These are phyloP conservation scores for Pogonomyrmex californicus DNA, from an alignment of 1,140 invertebrate species.

Conservation along the genomic window DNA sequence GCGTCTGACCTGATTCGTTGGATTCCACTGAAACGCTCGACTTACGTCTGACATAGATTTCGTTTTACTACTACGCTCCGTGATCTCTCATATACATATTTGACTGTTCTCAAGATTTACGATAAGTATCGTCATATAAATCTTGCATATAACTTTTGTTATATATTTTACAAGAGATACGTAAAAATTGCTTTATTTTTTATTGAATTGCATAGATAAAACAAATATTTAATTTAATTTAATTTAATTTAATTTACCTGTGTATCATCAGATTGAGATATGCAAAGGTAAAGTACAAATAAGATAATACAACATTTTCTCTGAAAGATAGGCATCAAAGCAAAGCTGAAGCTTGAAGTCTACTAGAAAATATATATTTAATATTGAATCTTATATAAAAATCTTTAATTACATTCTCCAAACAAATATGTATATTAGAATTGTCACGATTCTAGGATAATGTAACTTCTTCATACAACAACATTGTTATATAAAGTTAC, in stretches of 20 bases:
- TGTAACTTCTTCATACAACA: too few relatives aligned
- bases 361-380: too few relatives aligned
- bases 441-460: too few relatives aligned
- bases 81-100: constrained; percentile 36
- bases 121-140: constrained; percentile 12
- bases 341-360: too few relatives aligned
- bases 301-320: too few relatives aligned
- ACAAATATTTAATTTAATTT: too few relatives aligned
- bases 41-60: constrained; percentile 52
- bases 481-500: neutral
- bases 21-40: constrained; percentile 46
- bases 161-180: neutral
- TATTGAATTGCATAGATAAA: neutral
- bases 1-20: constrained; percentile 55
- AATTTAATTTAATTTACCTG: too few relatives aligned
- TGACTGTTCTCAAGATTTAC: constrained; percentile 5
- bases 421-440: neutral
- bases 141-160: neutral
- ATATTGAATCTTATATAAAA: neutral
- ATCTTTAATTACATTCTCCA: neutral
- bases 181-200: neutral
- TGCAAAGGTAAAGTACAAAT: too few relatives aligned
- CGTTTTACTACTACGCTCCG: constrained; percentile 23
- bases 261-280: too few relatives aligned
- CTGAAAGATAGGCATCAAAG: too few relatives aligned